Evolutionary conservation across 2,113 vertebrate species (phyloP).

Genomic region (Setophaga petechia): DNA sequence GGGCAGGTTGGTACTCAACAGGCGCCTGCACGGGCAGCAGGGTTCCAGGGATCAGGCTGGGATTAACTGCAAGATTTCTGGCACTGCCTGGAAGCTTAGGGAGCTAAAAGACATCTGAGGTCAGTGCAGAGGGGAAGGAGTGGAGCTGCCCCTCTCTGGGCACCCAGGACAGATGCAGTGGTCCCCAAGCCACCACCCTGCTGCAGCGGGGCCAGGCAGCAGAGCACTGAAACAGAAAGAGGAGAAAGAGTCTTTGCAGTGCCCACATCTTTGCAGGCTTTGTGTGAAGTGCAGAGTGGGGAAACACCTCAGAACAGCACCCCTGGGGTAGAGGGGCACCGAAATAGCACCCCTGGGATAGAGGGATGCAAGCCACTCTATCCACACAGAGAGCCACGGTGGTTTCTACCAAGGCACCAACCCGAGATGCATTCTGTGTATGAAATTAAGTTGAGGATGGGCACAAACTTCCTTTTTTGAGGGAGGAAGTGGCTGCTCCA

Average conservation of each 20-base stretch:
- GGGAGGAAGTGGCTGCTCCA: not conserved
- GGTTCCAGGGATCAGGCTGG: not conserved
- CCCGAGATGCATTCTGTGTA: not conserved
- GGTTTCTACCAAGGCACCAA: not conserved
- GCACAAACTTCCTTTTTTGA: not conserved
- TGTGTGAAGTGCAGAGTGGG: not conserved
- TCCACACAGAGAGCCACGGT: fast-evolving
- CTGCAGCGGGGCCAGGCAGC: not conserved
- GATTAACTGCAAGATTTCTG: not conserved
- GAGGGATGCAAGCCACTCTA: not conserved
- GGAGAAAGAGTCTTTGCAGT: not conserved
- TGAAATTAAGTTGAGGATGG: not conserved
- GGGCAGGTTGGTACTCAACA: not conserved
- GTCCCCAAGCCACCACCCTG: not conserved
- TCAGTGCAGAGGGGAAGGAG: not conserved
- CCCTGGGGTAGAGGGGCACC: fast-evolving
- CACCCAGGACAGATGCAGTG: fast-evolving
- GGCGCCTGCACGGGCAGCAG: fast-evolving
- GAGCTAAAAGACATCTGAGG: not conserved
- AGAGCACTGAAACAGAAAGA: not conserved
- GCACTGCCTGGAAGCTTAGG: not conserved
- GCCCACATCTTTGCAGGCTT: not conserved
- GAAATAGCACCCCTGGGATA: not conserved
- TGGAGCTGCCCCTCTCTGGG: not conserved
- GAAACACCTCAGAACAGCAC: fast-evolving